These are phyloP conservation scores for Falco rusticolus DNA, from an alignment of 2,797 vertebrate genomes.

Conservation along the genomic window DNA sequence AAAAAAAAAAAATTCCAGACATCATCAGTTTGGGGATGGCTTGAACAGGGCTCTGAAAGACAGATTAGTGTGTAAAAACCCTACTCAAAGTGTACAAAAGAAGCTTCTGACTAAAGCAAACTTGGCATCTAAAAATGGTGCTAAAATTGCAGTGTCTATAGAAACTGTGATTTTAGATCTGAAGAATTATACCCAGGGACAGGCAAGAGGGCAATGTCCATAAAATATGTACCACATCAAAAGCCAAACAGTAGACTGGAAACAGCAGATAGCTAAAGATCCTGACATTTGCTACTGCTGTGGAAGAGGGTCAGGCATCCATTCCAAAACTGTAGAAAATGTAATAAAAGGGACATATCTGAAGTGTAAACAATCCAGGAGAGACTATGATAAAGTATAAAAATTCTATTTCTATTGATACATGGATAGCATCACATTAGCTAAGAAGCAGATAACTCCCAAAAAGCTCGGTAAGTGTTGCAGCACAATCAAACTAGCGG, in stretches of 20 bases:
- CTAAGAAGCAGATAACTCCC: neutral
- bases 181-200: neutral
- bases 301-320: neutral
- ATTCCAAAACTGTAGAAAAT: neutral
- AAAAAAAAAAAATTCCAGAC: neutral
- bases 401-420: neutral
- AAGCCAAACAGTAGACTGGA: slow-evolving; percentile 7
- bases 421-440: neutral
- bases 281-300: slow-evolving; percentile 14
- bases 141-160: neutral
- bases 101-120: neutral
- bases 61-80: neutral
- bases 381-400: neutral
- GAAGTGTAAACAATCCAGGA: neutral
- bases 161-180: neutral
- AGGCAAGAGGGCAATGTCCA: neutral
- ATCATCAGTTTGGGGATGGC: neutral
- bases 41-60: neutral
- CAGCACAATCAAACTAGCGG: no score
- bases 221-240: slow-evolving; percentile 6
- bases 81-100: neutral
- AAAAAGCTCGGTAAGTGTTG: neutral
- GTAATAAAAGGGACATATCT: neutral
- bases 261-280: slow-evolving; percentile 10
- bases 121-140: neutral